phyloP scores from a whole-genome alignment of 2,888 invertebrate genomes.

The Mythimna albipuncta region DNA sequence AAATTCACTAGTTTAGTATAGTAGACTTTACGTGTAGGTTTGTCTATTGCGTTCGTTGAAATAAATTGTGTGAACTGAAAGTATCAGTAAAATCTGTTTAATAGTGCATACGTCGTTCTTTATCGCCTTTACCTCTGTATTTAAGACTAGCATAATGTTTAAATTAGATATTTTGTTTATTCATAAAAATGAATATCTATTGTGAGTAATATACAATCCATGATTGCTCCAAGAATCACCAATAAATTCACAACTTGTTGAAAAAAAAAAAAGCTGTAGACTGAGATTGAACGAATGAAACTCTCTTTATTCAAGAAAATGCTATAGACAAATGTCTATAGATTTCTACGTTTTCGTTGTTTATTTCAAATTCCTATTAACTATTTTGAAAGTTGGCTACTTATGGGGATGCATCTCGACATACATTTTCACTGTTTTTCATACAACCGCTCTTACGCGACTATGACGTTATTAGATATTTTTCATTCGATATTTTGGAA shows the following conservation, averaged over 20 bases:
- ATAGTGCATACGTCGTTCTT: slow-evolving; percentile 35
- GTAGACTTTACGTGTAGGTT: slow-evolving; percentile 49
- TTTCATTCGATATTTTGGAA: no score
- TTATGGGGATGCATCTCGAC: no score
- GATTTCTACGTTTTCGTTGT: neutral
- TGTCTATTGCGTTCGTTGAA: slow-evolving; percentile 41
- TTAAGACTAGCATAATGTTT: slow-evolving; percentile 36
- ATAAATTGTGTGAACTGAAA: slow-evolving; percentile 51
- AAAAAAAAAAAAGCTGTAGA: slow-evolving; percentile 40
- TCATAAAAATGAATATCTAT: slow-evolving; percentile 43
- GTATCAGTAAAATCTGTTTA: slow-evolving; percentile 47
- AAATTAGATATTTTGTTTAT: slow-evolving; percentile 45
- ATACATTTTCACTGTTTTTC: no score
- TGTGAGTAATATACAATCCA: slow-evolving; percentile 37
- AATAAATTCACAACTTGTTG: slow-evolving; percentile 40
- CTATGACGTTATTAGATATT: no score
- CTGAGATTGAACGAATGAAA: slow-evolving; percentile 39
- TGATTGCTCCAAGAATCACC: slow-evolving; percentile 35
- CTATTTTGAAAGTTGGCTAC: neutral
- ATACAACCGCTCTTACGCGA: no score
- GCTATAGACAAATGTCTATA: neutral
- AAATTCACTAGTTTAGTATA: slow-evolving; percentile 67
- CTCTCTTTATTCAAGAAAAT: slow-evolving; percentile 25
- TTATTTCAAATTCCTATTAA: neutral
- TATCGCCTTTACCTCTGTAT: slow-evolving; percentile 32